phyloP scores from a whole-genome alignment of 1,140 invertebrate genomes.

The Tyrophagus putrescentiae region DNA sequence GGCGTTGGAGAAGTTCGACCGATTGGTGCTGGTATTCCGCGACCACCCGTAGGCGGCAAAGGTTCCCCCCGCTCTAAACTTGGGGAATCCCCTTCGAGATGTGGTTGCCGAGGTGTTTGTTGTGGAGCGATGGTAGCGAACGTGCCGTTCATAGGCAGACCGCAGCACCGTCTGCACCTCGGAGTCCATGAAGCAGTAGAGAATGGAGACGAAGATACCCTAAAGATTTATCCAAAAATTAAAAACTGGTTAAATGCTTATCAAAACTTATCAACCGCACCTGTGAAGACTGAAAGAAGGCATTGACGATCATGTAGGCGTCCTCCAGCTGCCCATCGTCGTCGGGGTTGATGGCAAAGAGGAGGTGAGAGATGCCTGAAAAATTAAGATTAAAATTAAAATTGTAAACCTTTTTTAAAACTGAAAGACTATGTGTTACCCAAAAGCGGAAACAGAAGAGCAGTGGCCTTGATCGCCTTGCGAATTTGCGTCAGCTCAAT shows the following conservation, averaged over 20 bases:
- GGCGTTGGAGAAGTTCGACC: not conserved
- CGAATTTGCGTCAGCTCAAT: constrained; percentile 35
- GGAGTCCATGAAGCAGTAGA: constrained; percentile 41
- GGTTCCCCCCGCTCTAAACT: too few species aligned
- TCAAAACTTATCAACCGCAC: constrained; percentile 23
- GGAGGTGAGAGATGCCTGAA: constrained; percentile 37
- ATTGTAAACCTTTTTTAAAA: not conserved
- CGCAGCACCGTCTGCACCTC: constrained; percentile 32
- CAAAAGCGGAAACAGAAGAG: constrained; percentile 42
- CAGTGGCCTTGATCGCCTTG: constrained; percentile 41
- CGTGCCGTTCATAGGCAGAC: constrained; percentile 23
- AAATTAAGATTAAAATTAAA: not conserved
- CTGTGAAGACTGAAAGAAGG: constrained; percentile 39
- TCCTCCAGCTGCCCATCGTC: constrained; percentile 29
- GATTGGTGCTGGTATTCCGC: too few species aligned
- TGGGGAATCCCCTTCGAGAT: not conserved
- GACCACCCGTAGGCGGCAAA: too few species aligned
- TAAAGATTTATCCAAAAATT: constrained; percentile 29
- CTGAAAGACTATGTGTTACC: constrained; percentile 27
- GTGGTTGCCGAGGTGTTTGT: not conserved
- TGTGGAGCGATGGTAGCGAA: not conserved
- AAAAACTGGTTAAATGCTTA: constrained; percentile 7
- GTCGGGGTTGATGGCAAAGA: constrained; percentile 40
- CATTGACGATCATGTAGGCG: constrained; percentile 38
- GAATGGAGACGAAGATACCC: constrained; percentile 40